Conservation (phyloP, 1,140 invertebrate species). For the Physella acuta region DNA sequence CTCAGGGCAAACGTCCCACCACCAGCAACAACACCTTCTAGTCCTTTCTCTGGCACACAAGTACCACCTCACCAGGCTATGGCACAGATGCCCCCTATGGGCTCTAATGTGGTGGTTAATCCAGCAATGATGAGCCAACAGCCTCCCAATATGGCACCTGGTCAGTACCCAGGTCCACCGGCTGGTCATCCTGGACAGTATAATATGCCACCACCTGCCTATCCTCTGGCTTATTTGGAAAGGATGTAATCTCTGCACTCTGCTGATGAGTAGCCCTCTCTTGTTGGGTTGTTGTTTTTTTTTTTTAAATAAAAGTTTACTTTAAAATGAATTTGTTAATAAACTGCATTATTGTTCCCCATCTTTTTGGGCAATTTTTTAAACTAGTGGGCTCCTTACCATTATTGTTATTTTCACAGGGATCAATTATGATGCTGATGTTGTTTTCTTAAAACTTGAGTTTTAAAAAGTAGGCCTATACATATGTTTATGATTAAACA, state of each 20-base stretch:
- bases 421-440: too few relatives aligned
- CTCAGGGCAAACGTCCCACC: constrained; percentile 56
- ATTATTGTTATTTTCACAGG: too few relatives aligned
- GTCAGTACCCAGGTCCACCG: constrained; percentile 31
- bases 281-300: too few relatives aligned
- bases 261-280: too few relatives aligned
- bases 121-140: constrained; percentile 45
- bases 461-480: too few relatives aligned
- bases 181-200: constrained; percentile 61
- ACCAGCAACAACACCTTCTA: constrained; percentile 20
- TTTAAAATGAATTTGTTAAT: too few relatives aligned
- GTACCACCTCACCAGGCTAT: constrained; percentile 26
- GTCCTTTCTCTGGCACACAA: constrained; percentile 24
- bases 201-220: constrained; percentile 43
- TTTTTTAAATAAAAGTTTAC: too few relatives aligned
- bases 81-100: constrained; percentile 9
- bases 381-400: too few relatives aligned
- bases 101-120: constrained; percentile 16
- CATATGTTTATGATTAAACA: too few relatives aligned
- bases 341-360: too few relatives aligned
- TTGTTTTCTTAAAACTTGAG: too few relatives aligned
- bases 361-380: too few relatives aligned
- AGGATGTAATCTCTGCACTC: constrained; percentile 19
- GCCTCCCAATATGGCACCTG: constrained; percentile 59
- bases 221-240: constrained; percentile 21